Base-by-base conservation (phyloP, 2,797 vertebrate genomes). In the Cuculus canorus region DNA sequence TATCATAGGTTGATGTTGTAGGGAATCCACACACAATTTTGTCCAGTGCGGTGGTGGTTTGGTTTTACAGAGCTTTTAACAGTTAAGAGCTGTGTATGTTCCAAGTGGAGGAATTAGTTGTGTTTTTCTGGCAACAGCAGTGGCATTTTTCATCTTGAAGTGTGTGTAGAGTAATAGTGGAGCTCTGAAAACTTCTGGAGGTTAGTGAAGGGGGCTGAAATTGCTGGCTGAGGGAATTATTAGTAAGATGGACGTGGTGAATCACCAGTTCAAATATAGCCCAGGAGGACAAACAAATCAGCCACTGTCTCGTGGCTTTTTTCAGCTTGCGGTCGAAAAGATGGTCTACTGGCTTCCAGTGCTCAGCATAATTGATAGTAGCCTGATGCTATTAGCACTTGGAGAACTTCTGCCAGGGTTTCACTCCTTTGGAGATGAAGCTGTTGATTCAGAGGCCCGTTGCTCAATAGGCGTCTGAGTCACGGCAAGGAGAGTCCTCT, bases 261-360 rank as follows among this genome's bases (percentile, higher is more conserved):
- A 75, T 95, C 94, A 91, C 52, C 48, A 47, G 52, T 68, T 95
- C 93, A 90, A 85, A 71, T 94, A 86, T 91, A 97, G 70, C 88
- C 59, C 41, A 65, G 52, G 32, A 86, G 57, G 78, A 82, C 78
- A 91, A 96, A 83, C 73, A 90, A 73, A 73, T 89, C 28, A 39
- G 61, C 88, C 61, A 37, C 66, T 43, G 53, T 73, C 82, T 88
- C 0, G 0, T 91, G 79, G 73, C 43, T 77, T 82, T 94, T 93
- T 91, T 84, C 73, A 86, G 77, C 41, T 35, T 82, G 80, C 82
- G 66, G 69, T 92, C 56, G 48, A 69, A 27, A 52, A 25, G 52
- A 63, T 86, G 77, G 88, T 84, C 64, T 92, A 15, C 32, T 39
- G 32, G 33, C 54, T 92, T 64, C 52, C 41, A 77, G 45, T 72